phyloP scores from a whole-genome alignment of 2,888 invertebrate genomes.

The Ctenicera cuprea region DNA sequence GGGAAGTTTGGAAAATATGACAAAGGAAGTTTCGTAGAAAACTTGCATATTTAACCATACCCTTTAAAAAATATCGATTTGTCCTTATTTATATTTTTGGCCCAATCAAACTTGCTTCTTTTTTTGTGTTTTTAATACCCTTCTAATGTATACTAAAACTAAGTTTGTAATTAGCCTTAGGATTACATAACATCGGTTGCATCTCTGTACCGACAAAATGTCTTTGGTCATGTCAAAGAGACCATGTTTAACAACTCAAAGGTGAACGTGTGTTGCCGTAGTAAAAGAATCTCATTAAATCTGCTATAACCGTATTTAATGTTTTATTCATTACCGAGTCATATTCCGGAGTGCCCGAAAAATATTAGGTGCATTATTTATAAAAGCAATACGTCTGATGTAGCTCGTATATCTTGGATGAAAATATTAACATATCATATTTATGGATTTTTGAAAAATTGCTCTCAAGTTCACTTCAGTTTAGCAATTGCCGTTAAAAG shows the following conservation, averaged over 20 bases:
- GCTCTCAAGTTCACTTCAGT: background rate
- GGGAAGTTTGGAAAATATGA: too few relatives aligned
- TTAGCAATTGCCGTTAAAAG: background rate
- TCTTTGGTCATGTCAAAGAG: too few relatives aligned
- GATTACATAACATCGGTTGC: too few relatives aligned
- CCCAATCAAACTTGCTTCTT: too few relatives aligned
- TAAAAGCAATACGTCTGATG: conserved; percentile 32
- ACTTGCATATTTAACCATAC: too few relatives aligned
- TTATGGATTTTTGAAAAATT: conserved; percentile 23
- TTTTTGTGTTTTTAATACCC: too few relatives aligned
- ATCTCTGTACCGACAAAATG: too few relatives aligned
- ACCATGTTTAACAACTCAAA: conserved; percentile 22
- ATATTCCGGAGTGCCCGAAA: conserved; percentile 17
- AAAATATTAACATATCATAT: conserved; percentile 25
- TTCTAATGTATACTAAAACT: too few relatives aligned
- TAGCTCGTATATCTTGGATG: conserved; percentile 21
- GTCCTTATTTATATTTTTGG: too few relatives aligned
- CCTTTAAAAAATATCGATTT: too few relatives aligned
- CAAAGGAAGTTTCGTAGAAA: too few relatives aligned
- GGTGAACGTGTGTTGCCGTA: background rate
- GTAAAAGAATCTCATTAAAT: conserved; percentile 27
- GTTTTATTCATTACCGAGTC: conserved; percentile 28
- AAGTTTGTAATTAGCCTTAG: too few relatives aligned
- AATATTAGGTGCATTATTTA: conserved; percentile 32
- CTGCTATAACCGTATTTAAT: conserved; percentile 26